Evolutionary conservation across 2,888 invertebrate genomes (phyloP).

Genomic region (Dastarcus helophoroides): DNA sequence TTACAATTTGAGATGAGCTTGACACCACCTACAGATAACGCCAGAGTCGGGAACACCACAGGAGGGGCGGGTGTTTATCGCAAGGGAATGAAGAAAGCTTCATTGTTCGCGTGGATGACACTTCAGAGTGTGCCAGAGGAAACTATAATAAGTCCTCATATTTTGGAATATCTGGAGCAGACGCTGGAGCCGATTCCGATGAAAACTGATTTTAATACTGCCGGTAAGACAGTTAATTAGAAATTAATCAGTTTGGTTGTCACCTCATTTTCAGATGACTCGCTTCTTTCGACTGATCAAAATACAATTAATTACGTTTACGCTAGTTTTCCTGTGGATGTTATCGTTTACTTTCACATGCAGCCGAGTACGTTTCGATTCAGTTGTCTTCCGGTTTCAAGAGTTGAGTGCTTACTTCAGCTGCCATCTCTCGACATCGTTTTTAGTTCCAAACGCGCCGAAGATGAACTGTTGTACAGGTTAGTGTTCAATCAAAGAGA

Average conservation of each 20-base stretch:
- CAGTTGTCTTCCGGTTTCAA: constrained; percentile 87
- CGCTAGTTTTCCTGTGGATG: constrained; percentile 95
- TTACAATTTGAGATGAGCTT: constrained; percentile 20
- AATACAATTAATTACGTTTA: constrained; percentile 72
- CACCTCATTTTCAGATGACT: constrained; percentile 21
- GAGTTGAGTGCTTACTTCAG: constrained; percentile 92
- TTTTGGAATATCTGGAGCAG: constrained; percentile 94
- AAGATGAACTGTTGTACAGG: constrained; percentile 48
- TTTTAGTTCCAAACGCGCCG: constrained; percentile 84
- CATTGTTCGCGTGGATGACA: constrained; percentile 90
- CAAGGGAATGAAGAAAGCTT: constrained; percentile 71
- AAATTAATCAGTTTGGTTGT: not conserved
- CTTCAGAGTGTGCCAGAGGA: constrained; percentile 95
- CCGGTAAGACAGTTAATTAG: constrained; percentile 14
- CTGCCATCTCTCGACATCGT: constrained; percentile 95
- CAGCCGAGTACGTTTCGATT: constrained; percentile 94
- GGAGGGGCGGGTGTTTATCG: too few species aligned
- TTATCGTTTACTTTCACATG: constrained; percentile 97
- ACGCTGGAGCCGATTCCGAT: constrained; percentile 87
- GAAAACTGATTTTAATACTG: constrained; percentile 22
- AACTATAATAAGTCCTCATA: constrained; percentile 93
- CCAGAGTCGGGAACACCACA: too few species aligned
- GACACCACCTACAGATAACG: constrained; percentile 19
- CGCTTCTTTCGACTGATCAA: constrained; percentile 35
- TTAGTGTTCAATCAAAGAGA: constrained; percentile 12